Evolutionary conservation across 2,113 vertebrate species (phyloP).

Genomic region (Halcyon malimbica): DNA sequence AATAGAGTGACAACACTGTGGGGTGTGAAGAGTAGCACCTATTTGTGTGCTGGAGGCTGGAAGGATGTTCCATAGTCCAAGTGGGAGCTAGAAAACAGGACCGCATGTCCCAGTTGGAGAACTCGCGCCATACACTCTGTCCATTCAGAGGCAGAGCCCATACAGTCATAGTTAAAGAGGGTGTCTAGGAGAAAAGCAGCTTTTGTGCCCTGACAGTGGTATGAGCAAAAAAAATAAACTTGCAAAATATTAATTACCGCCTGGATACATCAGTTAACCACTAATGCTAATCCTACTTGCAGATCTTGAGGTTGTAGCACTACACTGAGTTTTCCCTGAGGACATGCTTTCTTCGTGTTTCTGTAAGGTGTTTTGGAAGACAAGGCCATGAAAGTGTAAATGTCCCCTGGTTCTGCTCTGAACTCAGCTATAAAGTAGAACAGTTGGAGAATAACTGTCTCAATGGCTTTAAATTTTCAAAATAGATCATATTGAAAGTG

Average conservation of each 20-base stretch:
- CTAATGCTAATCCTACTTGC: not conserved
- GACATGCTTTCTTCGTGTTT: not conserved
- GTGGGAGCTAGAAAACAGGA: not conserved
- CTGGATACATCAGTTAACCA: not conserved
- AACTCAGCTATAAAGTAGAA: not conserved
- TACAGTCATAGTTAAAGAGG: not conserved
- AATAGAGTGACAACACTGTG: not conserved
- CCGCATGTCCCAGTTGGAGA: fast-evolving
- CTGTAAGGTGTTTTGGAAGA: not conserved
- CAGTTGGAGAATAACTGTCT: not conserved
- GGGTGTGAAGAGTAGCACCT: not conserved
- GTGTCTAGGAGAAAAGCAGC: not conserved
- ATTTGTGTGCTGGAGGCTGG: not conserved
- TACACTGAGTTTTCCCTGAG: not conserved
- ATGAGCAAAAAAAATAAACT: fast-evolving
- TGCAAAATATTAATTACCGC: not conserved
- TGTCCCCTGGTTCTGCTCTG: not conserved
- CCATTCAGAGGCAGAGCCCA: not conserved
- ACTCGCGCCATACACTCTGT: not conserved
- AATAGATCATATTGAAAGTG: not conserved
- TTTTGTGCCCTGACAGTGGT: not conserved
- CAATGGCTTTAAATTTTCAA: not conserved
- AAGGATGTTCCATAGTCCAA: not conserved
- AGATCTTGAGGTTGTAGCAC: not conserved
- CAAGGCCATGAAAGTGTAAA: not conserved